phyloP scores from a whole-genome alignment of 2,888 invertebrate species.

The Synergus gifuensis region DNA sequence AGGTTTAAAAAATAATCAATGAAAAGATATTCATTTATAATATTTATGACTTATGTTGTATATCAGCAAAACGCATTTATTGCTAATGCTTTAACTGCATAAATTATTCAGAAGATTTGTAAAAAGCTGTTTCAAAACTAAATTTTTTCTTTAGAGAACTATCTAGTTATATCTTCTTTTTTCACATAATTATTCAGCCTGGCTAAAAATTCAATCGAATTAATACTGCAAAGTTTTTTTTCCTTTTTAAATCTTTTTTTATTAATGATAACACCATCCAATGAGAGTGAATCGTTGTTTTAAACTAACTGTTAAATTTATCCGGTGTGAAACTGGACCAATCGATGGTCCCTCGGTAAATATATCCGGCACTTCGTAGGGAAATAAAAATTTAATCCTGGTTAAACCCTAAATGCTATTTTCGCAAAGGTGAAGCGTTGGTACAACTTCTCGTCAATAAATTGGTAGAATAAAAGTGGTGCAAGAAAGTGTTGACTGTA shows the following conservation, averaged over 20 bases:
- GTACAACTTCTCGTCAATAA: neutral
- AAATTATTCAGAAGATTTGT: neutral
- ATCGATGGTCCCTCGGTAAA: constrained; percentile 26
- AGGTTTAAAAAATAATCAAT: neutral
- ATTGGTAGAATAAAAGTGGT: neutral
- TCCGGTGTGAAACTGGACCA: constrained; percentile 3
- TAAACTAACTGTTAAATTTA: constrained; percentile 23
- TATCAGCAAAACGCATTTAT: neutral
- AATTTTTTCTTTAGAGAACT: neutral
- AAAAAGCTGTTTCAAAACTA: neutral
- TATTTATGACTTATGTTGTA: neutral
- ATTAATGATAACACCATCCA: neutral
- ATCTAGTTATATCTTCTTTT: neutral
- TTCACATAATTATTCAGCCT: neutral
- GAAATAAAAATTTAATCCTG: constrained; percentile 3
- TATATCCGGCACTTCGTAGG: constrained; percentile 4
- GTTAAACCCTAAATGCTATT: constrained; percentile 3
- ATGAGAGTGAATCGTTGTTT: neutral
- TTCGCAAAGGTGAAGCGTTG: neutral
- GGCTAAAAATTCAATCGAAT: neutral
- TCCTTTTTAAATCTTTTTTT: neutral
- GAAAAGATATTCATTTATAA: neutral
- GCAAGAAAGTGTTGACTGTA: neutral
- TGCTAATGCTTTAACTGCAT: neutral
- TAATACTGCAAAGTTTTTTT: neutral